Percentiles rank a stretch among this genome's conserved stretches.
Evolutionary conservation across 2,797 vertebrate genomes (phyloP).

Genomic region (Knipowitschia caucasica): DNA sequence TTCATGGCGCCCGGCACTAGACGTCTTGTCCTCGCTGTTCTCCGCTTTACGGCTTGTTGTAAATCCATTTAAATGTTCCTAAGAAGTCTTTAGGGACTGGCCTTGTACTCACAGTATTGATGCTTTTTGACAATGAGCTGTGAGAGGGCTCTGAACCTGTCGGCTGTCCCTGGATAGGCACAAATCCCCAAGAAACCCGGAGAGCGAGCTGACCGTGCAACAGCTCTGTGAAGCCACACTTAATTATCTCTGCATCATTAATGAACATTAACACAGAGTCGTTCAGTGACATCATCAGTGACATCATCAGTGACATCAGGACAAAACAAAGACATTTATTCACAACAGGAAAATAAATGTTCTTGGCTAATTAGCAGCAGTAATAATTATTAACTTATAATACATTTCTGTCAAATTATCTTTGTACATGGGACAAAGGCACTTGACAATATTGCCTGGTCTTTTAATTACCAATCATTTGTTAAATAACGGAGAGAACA

Average conservation of each 20-base stretch:
- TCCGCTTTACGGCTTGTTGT: background rate
- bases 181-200: background rate
- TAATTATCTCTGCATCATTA: background rate
- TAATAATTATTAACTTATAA: too few species aligned
- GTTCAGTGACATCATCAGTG: too few species aligned
- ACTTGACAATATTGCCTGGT: too few species aligned
- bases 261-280: background rate
- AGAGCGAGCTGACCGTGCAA: background rate
- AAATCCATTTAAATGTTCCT: conserved; percentile 2
- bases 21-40: background rate
- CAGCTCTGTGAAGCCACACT: background rate
- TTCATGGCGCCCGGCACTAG: background rate
- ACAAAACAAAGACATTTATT: too few species aligned
- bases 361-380: too few species aligned
- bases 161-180: background rate
- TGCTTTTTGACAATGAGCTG: background rate
- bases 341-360: too few species aligned
- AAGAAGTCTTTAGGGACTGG: background rate
- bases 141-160: background rate
- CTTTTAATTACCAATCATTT: too few species aligned
- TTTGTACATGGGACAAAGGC: too few species aligned
- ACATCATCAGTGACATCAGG: too few species aligned
- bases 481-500: too few species aligned
- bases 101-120: background rate
- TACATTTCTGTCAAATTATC: too few species aligned